Conservation (phyloP, 2,888 invertebrate genomes). For the Euspilapteryx auroguttella region DNA sequence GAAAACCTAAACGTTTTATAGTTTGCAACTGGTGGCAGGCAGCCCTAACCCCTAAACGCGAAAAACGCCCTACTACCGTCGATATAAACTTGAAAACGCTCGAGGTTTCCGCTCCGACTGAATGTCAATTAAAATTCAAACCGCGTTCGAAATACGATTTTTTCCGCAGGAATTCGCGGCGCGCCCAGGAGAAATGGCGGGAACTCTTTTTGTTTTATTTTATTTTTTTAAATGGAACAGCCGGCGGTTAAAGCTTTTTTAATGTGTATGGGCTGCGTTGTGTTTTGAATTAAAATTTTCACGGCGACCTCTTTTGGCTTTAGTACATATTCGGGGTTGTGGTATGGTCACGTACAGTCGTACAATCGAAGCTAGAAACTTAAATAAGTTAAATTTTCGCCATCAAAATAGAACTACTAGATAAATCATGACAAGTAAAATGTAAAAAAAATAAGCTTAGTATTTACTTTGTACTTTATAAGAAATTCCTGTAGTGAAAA, state of each 20-base stretch:
- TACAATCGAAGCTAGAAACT: no score
- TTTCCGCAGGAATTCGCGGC: constrained; percentile 58
- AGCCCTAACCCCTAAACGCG: constrained; percentile 8
- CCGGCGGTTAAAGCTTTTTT: constrained; percentile 58
- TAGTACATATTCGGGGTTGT: no score
- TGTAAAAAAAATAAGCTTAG: no score
- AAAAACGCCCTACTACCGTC: constrained; percentile 19
- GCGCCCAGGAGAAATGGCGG: constrained; percentile 50
- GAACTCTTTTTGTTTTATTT: constrained; percentile 55
- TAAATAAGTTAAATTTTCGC: no score
- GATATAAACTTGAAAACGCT: constrained; percentile 43
- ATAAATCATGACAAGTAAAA: no score
- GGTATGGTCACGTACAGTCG: no score
- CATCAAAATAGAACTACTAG: no score
- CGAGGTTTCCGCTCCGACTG: constrained; percentile 28
- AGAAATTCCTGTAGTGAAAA: no score
- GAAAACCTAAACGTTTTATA: constrained; percentile 24
- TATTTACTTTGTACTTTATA: no score
- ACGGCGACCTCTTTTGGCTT: constrained; percentile 9
- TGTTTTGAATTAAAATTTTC: constrained; percentile 56
- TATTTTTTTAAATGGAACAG: constrained; percentile 53
- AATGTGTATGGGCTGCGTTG: constrained; percentile 55
- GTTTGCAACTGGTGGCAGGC: constrained; percentile 28
- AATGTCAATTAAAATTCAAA: constrained; percentile 63
- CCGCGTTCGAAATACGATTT: constrained; percentile 62